Base-by-base conservation (phyloP, 2,113 vertebrate genomes). In the Chelonoidis abingdonii region DNA sequence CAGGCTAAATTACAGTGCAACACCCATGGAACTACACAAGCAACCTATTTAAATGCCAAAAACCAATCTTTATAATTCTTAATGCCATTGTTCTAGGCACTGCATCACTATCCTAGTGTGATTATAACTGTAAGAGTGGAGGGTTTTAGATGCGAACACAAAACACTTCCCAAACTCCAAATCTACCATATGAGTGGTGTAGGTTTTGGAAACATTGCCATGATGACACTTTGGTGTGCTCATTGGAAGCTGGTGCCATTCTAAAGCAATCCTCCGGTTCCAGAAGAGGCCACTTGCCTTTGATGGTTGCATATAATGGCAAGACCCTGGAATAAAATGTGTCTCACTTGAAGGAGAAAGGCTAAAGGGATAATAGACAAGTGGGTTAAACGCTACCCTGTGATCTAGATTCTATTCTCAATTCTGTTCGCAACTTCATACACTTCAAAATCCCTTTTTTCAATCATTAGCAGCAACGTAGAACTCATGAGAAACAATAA, bases 381-480 rank as follows among this genome's bases (percentile, higher is more conserved):
- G 80, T 38, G 50, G n/a, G 69, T 86, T 80, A 69, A 72, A 81
- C 59, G 44, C 76, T 25, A 14, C 10, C 7, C 52, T 92, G 50
- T 24, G 82, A 19, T 69, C 11, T 25, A 91, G 83, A 0, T 47
- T 52, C 56, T 89, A 12, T 44, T 85, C 65, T 65, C 49, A 2
- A 35, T 7, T 88, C 84, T 44, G 17, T 83, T 57, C 80, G 38
- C 69, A 96, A 90, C 88, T 88, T 5, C 49, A 52, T 7, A 47
- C n/a, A 83, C 92, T 93, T 89, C 57, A 88, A 90, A 94, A 89
- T 50, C 84, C 87, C 49, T 84, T 81, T 94, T 87, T 94, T 94
- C 27, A 80, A 91, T 85, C 81, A 88, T 79, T 95, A 92, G 89
- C 87, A 91, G 83, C 89, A 86, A 79, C 50, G 49, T 95, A 22